phyloP scores from a whole-genome alignment of 2,888 invertebrate genomes.

The Drosophila mimica region DNA sequence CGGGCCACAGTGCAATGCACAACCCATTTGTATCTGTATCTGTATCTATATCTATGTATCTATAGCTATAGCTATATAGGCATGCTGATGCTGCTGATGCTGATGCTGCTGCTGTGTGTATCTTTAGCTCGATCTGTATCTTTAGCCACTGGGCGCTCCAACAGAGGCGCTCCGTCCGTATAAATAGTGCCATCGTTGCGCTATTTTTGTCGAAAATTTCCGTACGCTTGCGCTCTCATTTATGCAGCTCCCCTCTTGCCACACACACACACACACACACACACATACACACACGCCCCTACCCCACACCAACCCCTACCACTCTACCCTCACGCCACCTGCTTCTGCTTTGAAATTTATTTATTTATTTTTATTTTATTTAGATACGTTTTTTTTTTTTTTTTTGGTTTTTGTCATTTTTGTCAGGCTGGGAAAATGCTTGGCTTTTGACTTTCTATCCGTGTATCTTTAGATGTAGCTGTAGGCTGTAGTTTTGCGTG shows the following conservation, averaged over 20 bases:
- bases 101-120: constrained; percentile 15
- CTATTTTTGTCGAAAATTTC: constrained; percentile 81
- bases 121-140: constrained; percentile 29
- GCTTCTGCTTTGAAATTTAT: constrained; percentile 44
- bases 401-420: constrained; percentile 11
- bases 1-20: constrained; percentile 45
- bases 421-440: constrained; percentile 52
- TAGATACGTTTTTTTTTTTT: constrained; percentile 29
- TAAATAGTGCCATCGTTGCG: constrained; percentile 80
- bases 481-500: constrained; percentile 19
- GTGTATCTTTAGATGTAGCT: constrained; percentile 22
- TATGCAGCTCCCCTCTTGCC: constrained; percentile 50
- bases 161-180: constrained; percentile 58
- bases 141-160: constrained; percentile 60
- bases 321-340: constrained; percentile 37
- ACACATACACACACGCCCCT: not conserved
- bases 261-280: not conserved
- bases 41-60: constrained; percentile 27
- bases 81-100: constrained; percentile 4
- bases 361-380: constrained; percentile 54
- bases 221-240: constrained; percentile 78
- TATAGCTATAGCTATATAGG: constrained; percentile 16
- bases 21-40: constrained; percentile 36
- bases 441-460: constrained; percentile 32
- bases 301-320: not conserved